Evolutionary conservation across 2,888 invertebrate genomes (phyloP), one percentile per base, ranked within the genome.

Genomic region (Eupithecia subumbrata): DNA sequence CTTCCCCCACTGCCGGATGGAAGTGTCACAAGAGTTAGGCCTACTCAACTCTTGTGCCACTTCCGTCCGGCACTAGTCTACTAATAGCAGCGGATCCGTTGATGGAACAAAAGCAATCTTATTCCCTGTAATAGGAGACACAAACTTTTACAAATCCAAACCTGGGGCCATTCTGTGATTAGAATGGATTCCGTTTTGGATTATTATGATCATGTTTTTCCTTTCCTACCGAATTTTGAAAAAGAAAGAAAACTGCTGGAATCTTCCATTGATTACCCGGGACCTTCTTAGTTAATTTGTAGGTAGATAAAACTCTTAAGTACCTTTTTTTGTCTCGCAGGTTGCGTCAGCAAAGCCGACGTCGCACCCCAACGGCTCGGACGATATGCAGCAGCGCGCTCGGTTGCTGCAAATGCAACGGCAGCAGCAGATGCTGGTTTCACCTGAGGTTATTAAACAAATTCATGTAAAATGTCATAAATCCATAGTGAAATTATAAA

Each of bases 361-460:
- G 56, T 73, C 75, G 69, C 77, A 75, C 72, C 76, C 74, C 67
- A 77, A 77, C 71, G 77, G 77, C 43, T 77, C 77, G 11, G 77
- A 77, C 91, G 77, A 77, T 37, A 30, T 77, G 56, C 77, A 77
- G 37, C 75, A 94, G 76, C 93, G 97, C 84, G 96, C 96, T 82
- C 96, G 98, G 16, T 92, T 98, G 83, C 91, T 98, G 85, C 97
- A 97, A 83, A 96, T 96, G 88, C 98, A 98, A 89, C 97, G 97
- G 85, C 96, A 97, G 87, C 98, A 98, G 88, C 97, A 97, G 86
- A 92, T 97, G 92, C 95, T 98, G 80, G 97, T 98, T 84, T 97
- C 94, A 52, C 92, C 93, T 0, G 94, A 94, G 91, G 94, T 92
- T 70, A n/a, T 16, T 40, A 40, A 1, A 40, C 37, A 40, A 40